Conservation (phyloP, 1,140 invertebrate genomes). For the Dendroctonus ponderosae region DNA sequence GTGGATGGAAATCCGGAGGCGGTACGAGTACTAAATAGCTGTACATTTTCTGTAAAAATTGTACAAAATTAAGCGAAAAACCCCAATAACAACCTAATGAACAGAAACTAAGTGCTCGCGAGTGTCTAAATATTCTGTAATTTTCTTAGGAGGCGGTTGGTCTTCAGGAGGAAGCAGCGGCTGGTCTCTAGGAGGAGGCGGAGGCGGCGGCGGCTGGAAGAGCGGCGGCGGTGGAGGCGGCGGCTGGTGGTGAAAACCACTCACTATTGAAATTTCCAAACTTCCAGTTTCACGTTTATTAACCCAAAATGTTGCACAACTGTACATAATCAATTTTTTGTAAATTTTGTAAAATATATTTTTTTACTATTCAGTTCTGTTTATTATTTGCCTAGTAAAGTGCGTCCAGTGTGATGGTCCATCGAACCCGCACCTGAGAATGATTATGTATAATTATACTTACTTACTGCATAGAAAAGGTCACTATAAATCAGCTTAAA, state of each 20-base stretch:
- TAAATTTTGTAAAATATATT: too few relatives aligned
- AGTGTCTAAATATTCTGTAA: constrained; percentile 22
- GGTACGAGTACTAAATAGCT: constrained; percentile 3
- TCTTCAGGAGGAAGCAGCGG: neutral
- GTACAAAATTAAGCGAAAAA: neutral
- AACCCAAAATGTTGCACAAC: too few relatives aligned
- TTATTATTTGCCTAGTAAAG: too few relatives aligned
- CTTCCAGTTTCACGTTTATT: too few relatives aligned
- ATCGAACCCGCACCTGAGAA: too few relatives aligned
- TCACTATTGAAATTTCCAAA: neutral
- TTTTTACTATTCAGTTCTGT: too few relatives aligned
- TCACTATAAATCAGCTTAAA: too few relatives aligned
- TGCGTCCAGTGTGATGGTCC: too few relatives aligned
- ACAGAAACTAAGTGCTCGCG: constrained; percentile 2
- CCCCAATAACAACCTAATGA: neutral
- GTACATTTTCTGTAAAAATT: neutral
- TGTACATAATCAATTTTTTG: too few relatives aligned
- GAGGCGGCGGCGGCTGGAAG: constrained; percentile 14
- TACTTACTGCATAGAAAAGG: too few relatives aligned
- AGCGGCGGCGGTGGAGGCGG: constrained; percentile 15
- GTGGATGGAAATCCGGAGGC: constrained; percentile 36
- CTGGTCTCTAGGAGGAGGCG: neutral
- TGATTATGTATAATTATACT: too few relatives aligned
- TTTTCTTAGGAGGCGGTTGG: constrained; percentile 4
- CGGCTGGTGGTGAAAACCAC: constrained; percentile 11